phyloP scores from a whole-genome alignment of 1,140 invertebrate species.

The Drosophila kanapiae region DNA sequence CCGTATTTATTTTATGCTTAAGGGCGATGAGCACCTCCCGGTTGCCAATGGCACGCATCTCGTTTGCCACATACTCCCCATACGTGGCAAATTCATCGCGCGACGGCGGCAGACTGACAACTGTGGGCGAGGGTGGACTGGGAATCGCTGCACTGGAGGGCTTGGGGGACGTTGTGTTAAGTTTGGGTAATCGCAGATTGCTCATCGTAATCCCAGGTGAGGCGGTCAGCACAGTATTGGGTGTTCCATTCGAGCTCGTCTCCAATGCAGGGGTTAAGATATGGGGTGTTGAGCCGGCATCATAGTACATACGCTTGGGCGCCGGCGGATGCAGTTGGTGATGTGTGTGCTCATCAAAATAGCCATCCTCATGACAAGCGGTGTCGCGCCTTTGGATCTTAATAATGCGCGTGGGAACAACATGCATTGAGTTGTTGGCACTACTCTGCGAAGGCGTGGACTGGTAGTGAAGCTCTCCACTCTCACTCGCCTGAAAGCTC shows the following conservation, averaged over 20 bases:
- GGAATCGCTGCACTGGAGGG: slow-evolving; percentile 50
- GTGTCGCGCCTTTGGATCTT: slow-evolving; percentile 76
- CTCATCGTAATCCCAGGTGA: slow-evolving; percentile 43
- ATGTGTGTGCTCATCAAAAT: slow-evolving; percentile 59
- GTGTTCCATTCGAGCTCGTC: slow-evolving; percentile 31
- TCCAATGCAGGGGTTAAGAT: slow-evolving; percentile 54
- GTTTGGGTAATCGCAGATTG: slow-evolving; percentile 57
- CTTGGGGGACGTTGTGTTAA: slow-evolving; percentile 50
- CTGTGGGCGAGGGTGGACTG: slow-evolving; percentile 21
- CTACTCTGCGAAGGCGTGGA: slow-evolving; percentile 32
- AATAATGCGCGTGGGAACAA: slow-evolving; percentile 72
- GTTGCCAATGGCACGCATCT: slow-evolving; percentile 76
- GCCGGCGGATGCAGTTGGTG: slow-evolving; percentile 56
- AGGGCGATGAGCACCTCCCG: slow-evolving; percentile 75
- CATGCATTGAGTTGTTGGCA: slow-evolving; percentile 55
- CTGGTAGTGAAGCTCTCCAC: slow-evolving; percentile 69
- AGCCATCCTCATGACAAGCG: slow-evolving; percentile 53
- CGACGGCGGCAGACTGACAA: slow-evolving; percentile 24
- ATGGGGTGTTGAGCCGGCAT: slow-evolving; percentile 42
- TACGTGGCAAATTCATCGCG: slow-evolving; percentile 79
- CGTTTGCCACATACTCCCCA: slow-evolving; percentile 82
- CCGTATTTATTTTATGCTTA: slow-evolving; percentile 84
- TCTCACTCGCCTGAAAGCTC: slow-evolving; percentile 72
- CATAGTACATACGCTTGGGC: slow-evolving; percentile 71
- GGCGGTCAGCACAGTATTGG: slow-evolving; percentile 23